Evolutionary conservation across 2,797 vertebrate genomes (phyloP), one percentile per base, ranked within the genome.

Genomic region (Zenarchopterus dispar): DNA sequence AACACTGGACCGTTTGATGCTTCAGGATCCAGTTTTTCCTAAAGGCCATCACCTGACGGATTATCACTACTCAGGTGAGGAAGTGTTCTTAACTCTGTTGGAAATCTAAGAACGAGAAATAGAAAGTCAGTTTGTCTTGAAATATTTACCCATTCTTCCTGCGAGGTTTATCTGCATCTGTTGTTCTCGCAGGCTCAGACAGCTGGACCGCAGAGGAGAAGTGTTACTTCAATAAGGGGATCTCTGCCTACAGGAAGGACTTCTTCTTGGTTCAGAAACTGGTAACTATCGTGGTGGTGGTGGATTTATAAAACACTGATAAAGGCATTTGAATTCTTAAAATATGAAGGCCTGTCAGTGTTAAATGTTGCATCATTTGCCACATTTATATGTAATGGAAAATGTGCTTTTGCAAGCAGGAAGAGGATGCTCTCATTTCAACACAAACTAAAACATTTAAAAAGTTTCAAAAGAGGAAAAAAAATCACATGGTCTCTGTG

Each of bases 181-280:
- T 69, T 76, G 61, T 70, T 13, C 60, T 49, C 31, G 1, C 71
- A 99, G 98, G 98, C 67, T 98, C 97, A 1, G 97, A 98, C 89
- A 92, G 87, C 75, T 99, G 98, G 98, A 96, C 95, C 54, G 84
- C 93, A 70, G 85, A 94, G 0, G 98, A 99, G 92, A 96, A 96
- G 87, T 95, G 94, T 62, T 92, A 95, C 62, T 99, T 99, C 89
- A 99, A 99, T 78, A 98, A 97, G 84, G 97, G 97, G 72, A 97
- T 99, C 73, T 90, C 96, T 48, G 92, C 96, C 57, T 98, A 99
- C 86, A 98, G 97, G 91, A 99, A 99, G 85, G 98, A 99, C 73
- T 99, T 99, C 82, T 95, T 99, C 78, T 90, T 97, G 91, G 97
- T 99, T 82, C 97, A 99, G 92, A 98, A 98, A 88, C 88, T 98